Evolutionary conservation across 2,797 vertebrate genomes (phyloP), one percentile per base, ranked within the genome.

Genomic region (Kryptolebias ocellatus): DNA sequence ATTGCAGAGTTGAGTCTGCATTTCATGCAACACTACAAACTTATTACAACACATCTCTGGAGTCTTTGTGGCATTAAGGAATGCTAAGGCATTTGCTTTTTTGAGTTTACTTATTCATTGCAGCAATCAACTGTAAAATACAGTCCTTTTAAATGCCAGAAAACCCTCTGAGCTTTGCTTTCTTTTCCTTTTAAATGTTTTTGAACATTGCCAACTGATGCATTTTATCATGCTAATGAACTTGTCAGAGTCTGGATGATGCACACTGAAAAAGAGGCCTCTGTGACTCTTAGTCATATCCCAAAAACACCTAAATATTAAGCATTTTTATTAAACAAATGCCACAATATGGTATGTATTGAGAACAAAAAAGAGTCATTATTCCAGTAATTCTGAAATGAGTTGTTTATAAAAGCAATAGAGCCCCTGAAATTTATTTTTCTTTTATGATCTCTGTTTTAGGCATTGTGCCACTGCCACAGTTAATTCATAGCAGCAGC

Each of bases 91-190:
- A 60, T 78, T 78, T 60, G 4, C 71, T 83, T 88, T 67, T 63
- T 45, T 4, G 4, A 66, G 66, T 82, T 81, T 66, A 55, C 67
- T 79, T 85, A 89, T 86, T 76, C 70, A 75, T 62, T n/a, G 55
- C 14, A 47, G 79, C 83, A 76, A 80, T 80, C 85, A 84, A 52
- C 81, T 84, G 78, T 87, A 83, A 88, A 90, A 80, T 78, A 75
- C 61, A 72, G 64, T 77, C 64, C 49, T 1, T 28, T 72, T 80
- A 89, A 90, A 91, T 90, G 87, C 60, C 89, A 91, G 54, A 15
- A 71, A 63, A 81, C 80, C 84, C 82, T 79, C 71, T 65, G 79
- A 87, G 84, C 80, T 69, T 69, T 79, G 67, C 59, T 81, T 85
- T 65, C 44, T 76, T 60, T 55, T 16, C 58, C 50, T 60, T 51